Percentiles rank a stretch among this genome's conserved stretches.
These are phyloP conservation scores for Phasianus colchicus DNA, from an alignment of 2,113 vertebrate genomes.

Conservation along the genomic window DNA sequence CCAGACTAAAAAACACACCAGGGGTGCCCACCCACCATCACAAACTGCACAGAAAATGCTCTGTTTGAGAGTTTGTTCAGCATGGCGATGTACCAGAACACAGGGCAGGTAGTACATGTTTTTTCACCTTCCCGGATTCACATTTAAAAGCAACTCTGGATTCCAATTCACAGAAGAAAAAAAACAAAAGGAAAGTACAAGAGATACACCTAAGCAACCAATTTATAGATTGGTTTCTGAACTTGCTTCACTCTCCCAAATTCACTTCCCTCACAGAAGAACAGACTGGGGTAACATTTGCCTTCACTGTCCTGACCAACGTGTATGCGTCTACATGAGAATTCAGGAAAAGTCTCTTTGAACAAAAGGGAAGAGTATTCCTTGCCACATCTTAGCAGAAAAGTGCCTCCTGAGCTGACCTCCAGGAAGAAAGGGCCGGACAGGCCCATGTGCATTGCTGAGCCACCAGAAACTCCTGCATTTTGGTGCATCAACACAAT, in stretches of 20 bases:
- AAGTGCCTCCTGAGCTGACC: not conserved
- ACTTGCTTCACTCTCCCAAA: not conserved
- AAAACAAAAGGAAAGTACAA: not conserved
- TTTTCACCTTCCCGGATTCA: not conserved
- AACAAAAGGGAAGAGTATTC: not conserved
- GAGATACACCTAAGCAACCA: not conserved
- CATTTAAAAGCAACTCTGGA: not conserved
- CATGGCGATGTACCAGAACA: not conserved
- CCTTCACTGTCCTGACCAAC: not conserved
- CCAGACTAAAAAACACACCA: conserved; percentile 5
- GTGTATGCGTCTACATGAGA: not conserved
- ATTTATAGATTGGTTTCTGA: not conserved
- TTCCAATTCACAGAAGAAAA: not conserved
- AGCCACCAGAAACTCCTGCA: not conserved
- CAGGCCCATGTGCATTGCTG: not conserved
- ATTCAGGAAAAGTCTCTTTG: not conserved
- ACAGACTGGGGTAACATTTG: not conserved
- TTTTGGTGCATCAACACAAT: not conserved
- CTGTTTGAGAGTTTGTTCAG: not conserved
- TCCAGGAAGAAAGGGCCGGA: not conserved
- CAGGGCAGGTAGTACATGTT: not conserved
- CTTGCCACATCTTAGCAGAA: not conserved
- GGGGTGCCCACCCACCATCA: conserved; percentile 7
- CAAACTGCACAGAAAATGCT: not conserved
- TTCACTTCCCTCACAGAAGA: not conserved